A percentile compares a stretch with the other conserved stretches of the same genome.
These are phyloP conservation scores for Myotis myotis DNA, from an alignment of 2,797 vertebrate genomes.

Conservation along the genomic window DNA sequence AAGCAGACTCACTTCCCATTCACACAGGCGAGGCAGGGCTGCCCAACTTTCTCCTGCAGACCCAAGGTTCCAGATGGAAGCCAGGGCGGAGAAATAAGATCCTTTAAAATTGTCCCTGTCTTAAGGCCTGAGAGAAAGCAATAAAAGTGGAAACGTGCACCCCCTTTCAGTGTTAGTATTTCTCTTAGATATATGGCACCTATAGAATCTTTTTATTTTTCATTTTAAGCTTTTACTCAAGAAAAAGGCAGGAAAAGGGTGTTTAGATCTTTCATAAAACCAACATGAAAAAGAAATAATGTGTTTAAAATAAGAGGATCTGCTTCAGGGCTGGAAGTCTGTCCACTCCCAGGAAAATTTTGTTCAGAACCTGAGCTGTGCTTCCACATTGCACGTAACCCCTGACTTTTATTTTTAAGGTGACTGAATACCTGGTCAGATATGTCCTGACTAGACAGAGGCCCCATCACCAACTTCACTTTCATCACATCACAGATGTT, in stretches of 20 bases:
- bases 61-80: neutral
- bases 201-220: constrained; percentile 50
- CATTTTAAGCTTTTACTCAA: constrained; percentile 50
- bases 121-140: constrained; percentile 43
- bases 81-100: neutral
- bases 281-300: constrained; percentile 16
- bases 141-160: neutral
- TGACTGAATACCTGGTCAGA: neutral
- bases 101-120: constrained; percentile 28
- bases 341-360: neutral
- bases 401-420: neutral
- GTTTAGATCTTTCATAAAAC: constrained; percentile 51
- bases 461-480: neutral
- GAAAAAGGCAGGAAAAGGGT: neutral
- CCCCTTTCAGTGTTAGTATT: constrained; percentile 2
- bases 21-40: neutral
- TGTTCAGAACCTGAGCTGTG: neutral
- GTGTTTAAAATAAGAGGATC: constrained; percentile 46
- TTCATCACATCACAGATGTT: neutral
- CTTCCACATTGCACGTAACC: neutral
- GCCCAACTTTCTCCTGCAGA: neutral
- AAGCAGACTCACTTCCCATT: neutral
- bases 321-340: neutral
- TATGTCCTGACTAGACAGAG: neutral
- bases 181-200: constrained; percentile 29